Evolutionary conservation across 2,113 vertebrate genomes (phyloP), one percentile per base, ranked within the genome.

Genomic region (Prinia subflava): DNA sequence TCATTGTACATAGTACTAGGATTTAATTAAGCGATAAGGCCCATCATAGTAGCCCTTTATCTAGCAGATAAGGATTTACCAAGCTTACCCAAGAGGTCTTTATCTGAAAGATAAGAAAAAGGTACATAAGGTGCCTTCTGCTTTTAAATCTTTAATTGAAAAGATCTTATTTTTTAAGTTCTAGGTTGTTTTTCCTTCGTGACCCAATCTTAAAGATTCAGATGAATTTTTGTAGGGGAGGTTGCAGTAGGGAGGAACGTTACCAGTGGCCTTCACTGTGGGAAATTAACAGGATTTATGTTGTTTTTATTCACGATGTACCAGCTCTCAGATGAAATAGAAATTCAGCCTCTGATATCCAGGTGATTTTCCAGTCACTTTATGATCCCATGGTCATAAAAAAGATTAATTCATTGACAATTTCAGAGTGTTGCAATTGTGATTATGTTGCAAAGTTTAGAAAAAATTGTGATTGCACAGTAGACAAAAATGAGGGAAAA

Each of bases 11-110:
- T 97, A 88, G 95, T 96, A 95, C 87, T 80, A 90, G 96, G 96
- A 97, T 97, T 97, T 97, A 97, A 97, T 97, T 97, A 97, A 97
- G 96, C 84, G 96, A 97, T 97, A 97, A 97, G 96, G 60, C 73
- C 96, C 94, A 89, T 97, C 96, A 83, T 94, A 89, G 90, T 85
- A 65, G 89, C 50, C 88, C 83, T 96, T 97, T 96, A 97, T 97
- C 96, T 96, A 68, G 71, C 55, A 95, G 96, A 97, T 97, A 97
- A 97, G 93, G 95, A 95, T 97, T 97, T 97, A 94, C 91, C 89
- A 91, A 93, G 94, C 95, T 96, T 97, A 96, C 84, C 90, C 90
- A 69, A 90, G 96, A 96, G 92, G 96, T 96, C 81, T 95, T 97
- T 97, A 97, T 97, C 95, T 95, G 86, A 84, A 93, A 97, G 97